These are phyloP conservation scores for Patiria pectinifera DNA, from an alignment of 53 echinoderm and acorn worm genomes.

Conservation along the genomic window DNA sequence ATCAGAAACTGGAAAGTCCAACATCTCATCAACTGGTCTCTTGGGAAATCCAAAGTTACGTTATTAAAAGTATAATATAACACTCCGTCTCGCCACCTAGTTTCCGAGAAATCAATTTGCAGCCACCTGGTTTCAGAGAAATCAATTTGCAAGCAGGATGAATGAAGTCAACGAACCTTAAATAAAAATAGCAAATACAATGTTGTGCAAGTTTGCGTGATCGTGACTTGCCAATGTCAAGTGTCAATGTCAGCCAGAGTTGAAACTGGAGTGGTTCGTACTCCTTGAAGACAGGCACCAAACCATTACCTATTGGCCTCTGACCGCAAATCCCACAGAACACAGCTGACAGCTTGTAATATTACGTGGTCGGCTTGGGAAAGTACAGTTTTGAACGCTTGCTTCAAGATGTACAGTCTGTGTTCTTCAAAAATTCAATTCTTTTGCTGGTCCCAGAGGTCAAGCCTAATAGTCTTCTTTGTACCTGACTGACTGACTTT, in stretches of 20 bases:
- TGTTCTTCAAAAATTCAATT: too few relatives aligned
- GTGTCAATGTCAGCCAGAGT: slow-evolving; percentile 13
- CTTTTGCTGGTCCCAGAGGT: too few relatives aligned
- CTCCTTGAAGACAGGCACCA: slow-evolving; percentile 9
- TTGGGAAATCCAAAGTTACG: background rate
- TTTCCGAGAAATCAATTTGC: background rate
- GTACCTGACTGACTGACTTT: too few relatives aligned
- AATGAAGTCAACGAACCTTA: background rate
- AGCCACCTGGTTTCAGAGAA: background rate
- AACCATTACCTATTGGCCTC: slow-evolving; percentile 29
- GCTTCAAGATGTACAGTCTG: too few relatives aligned
- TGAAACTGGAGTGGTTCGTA: background rate
- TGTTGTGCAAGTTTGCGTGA: background rate
- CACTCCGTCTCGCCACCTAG: too few relatives aligned
- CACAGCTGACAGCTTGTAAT: background rate
- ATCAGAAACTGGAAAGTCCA: background rate
- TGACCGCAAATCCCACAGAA: background rate
- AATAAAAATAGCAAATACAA: too few relatives aligned
- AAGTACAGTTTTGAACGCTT: too few relatives aligned
- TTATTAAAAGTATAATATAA: background rate
- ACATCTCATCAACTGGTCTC: background rate
- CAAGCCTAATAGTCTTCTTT: too few relatives aligned
- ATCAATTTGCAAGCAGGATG: background rate
- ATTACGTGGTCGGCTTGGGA: background rate
- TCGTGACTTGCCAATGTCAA: background rate